Evolutionary conservation across 1,140 invertebrate species (phyloP).

Genomic region (Drosophila bipectinata): DNA sequence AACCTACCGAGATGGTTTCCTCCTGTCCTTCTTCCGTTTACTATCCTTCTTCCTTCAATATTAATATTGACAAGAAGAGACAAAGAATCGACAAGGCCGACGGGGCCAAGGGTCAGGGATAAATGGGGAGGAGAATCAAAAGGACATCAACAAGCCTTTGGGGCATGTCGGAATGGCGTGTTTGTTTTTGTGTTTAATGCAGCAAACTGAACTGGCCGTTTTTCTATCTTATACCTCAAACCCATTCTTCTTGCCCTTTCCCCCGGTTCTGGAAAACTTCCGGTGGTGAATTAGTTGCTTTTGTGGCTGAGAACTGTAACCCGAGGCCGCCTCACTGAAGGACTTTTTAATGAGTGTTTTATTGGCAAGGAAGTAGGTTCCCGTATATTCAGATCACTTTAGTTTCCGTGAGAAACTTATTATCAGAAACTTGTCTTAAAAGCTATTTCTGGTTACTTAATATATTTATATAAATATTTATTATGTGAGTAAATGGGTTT

Average conservation of each 20-base stretch:
- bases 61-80: constrained; percentile 66
- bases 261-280: constrained; percentile 35
- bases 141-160: constrained; percentile 53
- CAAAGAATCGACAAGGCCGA: constrained; percentile 33
- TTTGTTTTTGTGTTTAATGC: constrained; percentile 74
- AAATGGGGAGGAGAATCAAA: neutral
- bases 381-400: constrained; percentile 14
- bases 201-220: constrained; percentile 51
- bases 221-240: constrained; percentile 1
- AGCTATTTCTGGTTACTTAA: neutral
- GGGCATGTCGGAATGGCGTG: constrained; percentile 37
- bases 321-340: constrained; percentile 68
- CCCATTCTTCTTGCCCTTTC: constrained; percentile 5
- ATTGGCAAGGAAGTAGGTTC: constrained; percentile 51
- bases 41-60: constrained; percentile 53
- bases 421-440: neutral
- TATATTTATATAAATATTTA: constrained; percentile 31
- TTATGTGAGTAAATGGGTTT: constrained; percentile 46
- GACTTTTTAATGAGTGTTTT: constrained; percentile 79
- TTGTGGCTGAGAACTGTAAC: constrained; percentile 74
- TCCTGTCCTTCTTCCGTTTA: constrained; percentile 44
- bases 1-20: neutral
- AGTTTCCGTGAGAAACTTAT: constrained; percentile 23
- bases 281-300: constrained; percentile 61
- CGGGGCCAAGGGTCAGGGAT: neutral